These are phyloP conservation scores for Monoplex corrugatus DNA, from an alignment of 2,888 invertebrate species.

Conservation along the genomic window DNA sequence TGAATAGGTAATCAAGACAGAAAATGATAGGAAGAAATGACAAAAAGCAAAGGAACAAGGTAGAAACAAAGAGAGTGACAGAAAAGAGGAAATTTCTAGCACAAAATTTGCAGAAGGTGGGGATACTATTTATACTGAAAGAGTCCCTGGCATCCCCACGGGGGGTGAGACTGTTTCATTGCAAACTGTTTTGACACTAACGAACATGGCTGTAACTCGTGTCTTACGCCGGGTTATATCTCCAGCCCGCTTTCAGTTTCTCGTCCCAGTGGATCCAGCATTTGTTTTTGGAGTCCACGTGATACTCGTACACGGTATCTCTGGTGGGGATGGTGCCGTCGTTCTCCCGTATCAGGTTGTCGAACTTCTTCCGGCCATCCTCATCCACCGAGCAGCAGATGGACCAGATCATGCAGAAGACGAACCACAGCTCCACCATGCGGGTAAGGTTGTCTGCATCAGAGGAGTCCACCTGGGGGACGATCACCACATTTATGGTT, in stretches of 20 bases:
- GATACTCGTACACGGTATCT: constrained; percentile 94
- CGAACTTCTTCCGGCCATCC: constrained; percentile 81
- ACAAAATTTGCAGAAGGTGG: too few species aligned
- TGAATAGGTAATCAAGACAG: too few species aligned
- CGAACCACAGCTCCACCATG: constrained; percentile 81
- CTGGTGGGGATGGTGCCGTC: constrained; percentile 89
- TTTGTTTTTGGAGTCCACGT: constrained; percentile 88
- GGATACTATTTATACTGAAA: too few species aligned
- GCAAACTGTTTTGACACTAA: too few species aligned
- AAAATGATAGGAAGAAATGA: too few species aligned
- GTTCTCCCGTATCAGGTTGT: constrained; percentile 81
- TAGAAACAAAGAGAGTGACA: too few species aligned
- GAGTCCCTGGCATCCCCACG: not conserved
- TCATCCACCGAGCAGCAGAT: constrained; percentile 81
- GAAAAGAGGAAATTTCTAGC: too few species aligned
- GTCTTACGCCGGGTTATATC: constrained; percentile 86
- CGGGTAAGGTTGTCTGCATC: constrained; percentile 79
- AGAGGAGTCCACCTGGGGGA: constrained; percentile 72
- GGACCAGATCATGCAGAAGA: constrained; percentile 82
- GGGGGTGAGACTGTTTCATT: too few species aligned
- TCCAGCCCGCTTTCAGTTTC: constrained; percentile 89
- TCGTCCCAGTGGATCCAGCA: constrained; percentile 91
- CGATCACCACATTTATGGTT: not conserved
- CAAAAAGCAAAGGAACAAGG: too few species aligned
- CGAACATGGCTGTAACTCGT: not conserved